Evolutionary conservation across 2,797 vertebrate species (phyloP), one percentile per base, ranked within the genome.

Genomic region (Chloroceryle amazona): DNA sequence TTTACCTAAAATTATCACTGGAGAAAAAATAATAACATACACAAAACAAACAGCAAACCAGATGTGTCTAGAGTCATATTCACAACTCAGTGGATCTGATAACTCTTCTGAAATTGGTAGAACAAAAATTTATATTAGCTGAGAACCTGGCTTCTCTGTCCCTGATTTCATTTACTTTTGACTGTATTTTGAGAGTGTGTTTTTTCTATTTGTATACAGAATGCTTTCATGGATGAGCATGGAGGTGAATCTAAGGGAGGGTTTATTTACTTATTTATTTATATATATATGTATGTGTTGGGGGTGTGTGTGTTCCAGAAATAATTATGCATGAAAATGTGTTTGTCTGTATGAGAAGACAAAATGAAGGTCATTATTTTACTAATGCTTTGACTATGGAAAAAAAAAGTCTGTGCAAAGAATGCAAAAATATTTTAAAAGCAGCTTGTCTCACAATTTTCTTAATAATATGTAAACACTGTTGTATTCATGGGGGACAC

Each of bases 271-370:
- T 55, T 55, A 21, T 55, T 20, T n/a, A 19, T n/a, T 44, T 62
- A 14, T n/a, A 6, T 12, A 1, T 65, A 31, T 65, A 1, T 42
- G 4, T 44, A 3, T 33, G 9, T 28, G 10, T 18, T 12, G 11
- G 2, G 7, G 4, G 16, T 0, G 17, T 42, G 55, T 52, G 58
- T 33, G 1, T 2, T 3, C 23, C 35, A 28, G 1, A 28, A 82
- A 67, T 10, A 14, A 25, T 8, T 60, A 4, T 31, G 5, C 1
- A 3, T 25, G 4, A 41, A 80, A 54, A 52, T 46, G 11, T 78
- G 5, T 5, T 86, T 4, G 2, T 6, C 6, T 65, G 13, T 10
- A 35, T 58, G 11, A 85, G 63, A 62, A 58, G 3, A 4, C 5
- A 63, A 63, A 76, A 70, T 28, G 0, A 22, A 39, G 15, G 14